Evolutionary conservation across 1,140 invertebrate genomes (phyloP).

Genomic region (Diorhabda sublineata): DNA sequence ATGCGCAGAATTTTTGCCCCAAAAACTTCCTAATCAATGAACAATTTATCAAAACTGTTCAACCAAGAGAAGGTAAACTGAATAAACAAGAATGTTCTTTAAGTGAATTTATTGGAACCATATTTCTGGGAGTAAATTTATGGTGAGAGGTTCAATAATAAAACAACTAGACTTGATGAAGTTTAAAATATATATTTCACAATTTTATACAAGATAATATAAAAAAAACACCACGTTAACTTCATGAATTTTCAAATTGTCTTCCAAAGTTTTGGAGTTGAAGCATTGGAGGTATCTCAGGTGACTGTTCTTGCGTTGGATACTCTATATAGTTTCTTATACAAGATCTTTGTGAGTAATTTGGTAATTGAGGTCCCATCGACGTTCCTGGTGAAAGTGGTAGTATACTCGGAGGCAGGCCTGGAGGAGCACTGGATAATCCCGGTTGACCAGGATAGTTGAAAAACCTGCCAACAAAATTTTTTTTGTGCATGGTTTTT

Average conservation of each 20-base stretch:
- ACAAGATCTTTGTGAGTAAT: constrained; percentile 21
- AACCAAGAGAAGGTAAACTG: no score
- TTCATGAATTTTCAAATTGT: constrained; percentile 42
- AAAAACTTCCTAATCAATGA: no score
- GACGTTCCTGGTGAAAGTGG: constrained; percentile 21
- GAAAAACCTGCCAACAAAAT: constrained; percentile 50
- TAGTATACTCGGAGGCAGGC: constrained; percentile 32
- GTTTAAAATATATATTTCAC: constrained; percentile 6
- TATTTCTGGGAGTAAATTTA: not conserved
- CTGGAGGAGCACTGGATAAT: constrained; percentile 45
- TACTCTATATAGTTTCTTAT: constrained; percentile 34
- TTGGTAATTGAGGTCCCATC: constrained; percentile 19
- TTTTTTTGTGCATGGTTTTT: no score
- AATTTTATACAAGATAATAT: constrained; percentile 5
- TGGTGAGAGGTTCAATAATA: not conserved
- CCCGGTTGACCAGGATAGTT: constrained; percentile 51
- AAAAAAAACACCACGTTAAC: not conserved
- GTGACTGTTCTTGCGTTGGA: constrained; percentile 22
- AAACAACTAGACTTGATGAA: not conserved
- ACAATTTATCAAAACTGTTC: no score
- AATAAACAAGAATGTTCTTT: no score
- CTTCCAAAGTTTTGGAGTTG: constrained; percentile 45
- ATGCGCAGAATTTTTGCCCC: no score
- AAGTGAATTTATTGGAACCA: no score
- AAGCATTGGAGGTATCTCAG: constrained; percentile 41